Evolutionary conservation across 2,113 vertebrate species (phyloP), one percentile per base, ranked within the genome.

Genomic region (Oncorhynchus kisutch): DNA sequence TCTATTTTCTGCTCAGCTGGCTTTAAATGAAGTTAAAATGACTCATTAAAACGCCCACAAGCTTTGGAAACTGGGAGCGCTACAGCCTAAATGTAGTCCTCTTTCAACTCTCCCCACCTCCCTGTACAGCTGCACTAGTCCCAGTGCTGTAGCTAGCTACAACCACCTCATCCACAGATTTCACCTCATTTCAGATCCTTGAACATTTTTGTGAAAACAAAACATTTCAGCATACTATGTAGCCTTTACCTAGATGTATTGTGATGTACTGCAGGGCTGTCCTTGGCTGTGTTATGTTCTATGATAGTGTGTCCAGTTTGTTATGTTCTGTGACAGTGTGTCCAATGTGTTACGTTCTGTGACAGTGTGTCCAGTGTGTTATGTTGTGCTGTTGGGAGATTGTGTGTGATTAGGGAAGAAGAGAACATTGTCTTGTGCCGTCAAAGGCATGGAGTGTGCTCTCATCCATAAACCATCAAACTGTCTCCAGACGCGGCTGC

Each of bases 1-100:
- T 98, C 96, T 98, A 98, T 98, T 99, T 99, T 98, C 96, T 97
- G 96, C 96, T 98, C 96, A 98, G 95, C 96, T 99, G 96, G 96
- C 95, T 98, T 97, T 96, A 98, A 99, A 98, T 97, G 96, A 97
- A 97, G 97, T 99, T 98, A 98, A 98, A 98, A 98, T 98, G 96
- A 98, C 95, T 99, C 96, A 98, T 99, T 99, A 98, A 98, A 98
- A 97, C 95, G 95, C 96, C 96, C 96, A 96, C 96, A 96, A 97
- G 96, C 96, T 95, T 95, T 94, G 95, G 96, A 96, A 98, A 97
- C 95, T 96, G 95, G 95, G 95, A 95, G 95, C 96, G 94, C 95
- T 94, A 92, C 94, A 96, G 95, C 95, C 97, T 96, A 97, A 97
- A 98, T 96, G 96, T 97, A 97, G 95, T 96, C 94, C 95, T 94